Base-by-base conservation (phyloP, 2,797 vertebrate genomes). In the Nothura maculosa region DNA sequence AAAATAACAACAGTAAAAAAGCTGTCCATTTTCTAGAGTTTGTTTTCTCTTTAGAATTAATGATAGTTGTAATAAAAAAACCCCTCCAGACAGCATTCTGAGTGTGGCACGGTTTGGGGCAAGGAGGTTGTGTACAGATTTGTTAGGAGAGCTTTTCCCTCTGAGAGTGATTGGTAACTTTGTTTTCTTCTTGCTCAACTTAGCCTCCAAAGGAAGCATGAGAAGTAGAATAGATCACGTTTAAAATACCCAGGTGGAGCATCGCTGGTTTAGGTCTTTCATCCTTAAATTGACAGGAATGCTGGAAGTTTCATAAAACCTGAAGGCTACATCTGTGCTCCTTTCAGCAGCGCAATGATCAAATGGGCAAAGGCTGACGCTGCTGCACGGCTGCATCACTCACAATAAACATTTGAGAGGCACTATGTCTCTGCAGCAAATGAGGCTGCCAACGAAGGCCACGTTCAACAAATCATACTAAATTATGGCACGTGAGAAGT, bases 381-480 rank as follows among this genome's bases (percentile, higher is more conserved):
- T 77, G 5, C 54, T 60, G 62, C 0, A 1, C 0, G 2, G 70
- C 34, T 88, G 34, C 80, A 63, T 92, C 5, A 10, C 66, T 96
- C 87, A 67, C 78, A 89, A 89, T 87, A 92, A 88, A 79, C 87
- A 91, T 67, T 78, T 84, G 77, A 94, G 81, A 95, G 82, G 72
- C 61, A 40, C 81, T 81, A 68, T 1, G 2, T 54, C 67, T 87
- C 75, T 18, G 9, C 63, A 47, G 67, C 60, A 88, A 93, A 95
- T 64, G 75, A 92, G 74, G 36, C 79, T 86, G 74, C 81, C 92
- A 84, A 74, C 84, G 85, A 76, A 67, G 89, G 68, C 67, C 64
- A 43, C n/a, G 87, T 94, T 25, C 64, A 90, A 85, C 77, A 94
- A 82, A 90, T 93, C 83, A 68, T 25, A 28, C 58, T 58, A 82